These are phyloP conservation scores for Macropis europaea DNA, from an alignment of 2,888 invertebrate species.

Conservation along the genomic window DNA sequence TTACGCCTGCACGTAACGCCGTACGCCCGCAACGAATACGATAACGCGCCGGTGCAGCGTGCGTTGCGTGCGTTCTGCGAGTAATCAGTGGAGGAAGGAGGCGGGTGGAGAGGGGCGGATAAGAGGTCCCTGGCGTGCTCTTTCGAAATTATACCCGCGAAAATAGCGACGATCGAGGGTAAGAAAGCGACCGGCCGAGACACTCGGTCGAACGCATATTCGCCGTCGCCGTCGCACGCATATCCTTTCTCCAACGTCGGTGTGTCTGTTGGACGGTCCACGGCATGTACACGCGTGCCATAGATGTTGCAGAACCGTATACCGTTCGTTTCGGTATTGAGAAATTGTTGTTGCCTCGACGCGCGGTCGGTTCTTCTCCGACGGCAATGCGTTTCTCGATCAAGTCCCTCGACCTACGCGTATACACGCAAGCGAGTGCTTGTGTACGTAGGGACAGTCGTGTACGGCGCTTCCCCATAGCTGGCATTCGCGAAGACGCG, in stretches of 20 bases:
- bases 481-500: neutral
- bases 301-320: too few species aligned
- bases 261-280: too few species aligned
- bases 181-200: conserved; percentile 30
- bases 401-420: too few species aligned
- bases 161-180: conserved; percentile 48
- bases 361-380: too few species aligned
- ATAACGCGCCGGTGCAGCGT: conserved; percentile 21
- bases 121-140: conserved; percentile 51
- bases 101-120: conserved; percentile 28
- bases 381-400: too few species aligned
- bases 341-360: too few species aligned
- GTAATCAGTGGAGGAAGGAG: conserved; percentile 48
- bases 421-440: too few species aligned
- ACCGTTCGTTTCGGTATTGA: too few species aligned
- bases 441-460: too few species aligned
- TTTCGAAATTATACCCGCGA: conserved; percentile 61
- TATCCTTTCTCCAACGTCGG: neutral
- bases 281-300: too few species aligned
- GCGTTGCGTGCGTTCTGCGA: conserved; percentile 51
- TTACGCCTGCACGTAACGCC: neutral
- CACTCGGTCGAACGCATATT: neutral
- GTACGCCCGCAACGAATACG: neutral
- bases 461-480: too few species aligned
- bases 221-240: too few species aligned